A percentile compares a stretch with the other conserved stretches of the same genome.
phyloP scores from a whole-genome alignment of 1,140 invertebrate genomes.

The Tribolium castaneum region DNA sequence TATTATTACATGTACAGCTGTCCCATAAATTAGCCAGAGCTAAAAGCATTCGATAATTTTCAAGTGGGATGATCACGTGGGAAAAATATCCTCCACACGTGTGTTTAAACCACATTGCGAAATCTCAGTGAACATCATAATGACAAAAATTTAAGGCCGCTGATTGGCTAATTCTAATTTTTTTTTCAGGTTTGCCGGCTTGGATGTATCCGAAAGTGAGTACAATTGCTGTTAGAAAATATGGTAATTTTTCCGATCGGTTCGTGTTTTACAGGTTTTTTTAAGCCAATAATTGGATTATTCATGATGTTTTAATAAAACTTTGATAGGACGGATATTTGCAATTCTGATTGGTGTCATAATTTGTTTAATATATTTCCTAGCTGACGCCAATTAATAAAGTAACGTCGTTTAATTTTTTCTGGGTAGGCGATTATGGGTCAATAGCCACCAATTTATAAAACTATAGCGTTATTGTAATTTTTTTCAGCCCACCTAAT shows the following conservation, averaged over 20 bases:
- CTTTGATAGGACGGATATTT: not conserved
- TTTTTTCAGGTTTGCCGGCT: not conserved
- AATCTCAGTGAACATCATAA: slow-evolving; percentile 4
- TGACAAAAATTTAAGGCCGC: not conserved
- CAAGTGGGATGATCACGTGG: slow-evolving; percentile 21
- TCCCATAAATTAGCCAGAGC: slow-evolving; percentile 3
- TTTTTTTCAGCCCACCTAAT: slow-evolving; percentile 7
- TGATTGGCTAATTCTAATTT: not conserved
- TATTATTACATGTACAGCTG: not conserved
- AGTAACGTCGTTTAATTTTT: slow-evolving; percentile 1
- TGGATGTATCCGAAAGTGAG: slow-evolving; percentile 12
- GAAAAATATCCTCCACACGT: not conserved
- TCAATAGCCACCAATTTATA: slow-evolving; percentile 11
- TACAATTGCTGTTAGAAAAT: not conserved
- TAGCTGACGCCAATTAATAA: slow-evolving; percentile 26
- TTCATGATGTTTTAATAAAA: slow-evolving; percentile 2
- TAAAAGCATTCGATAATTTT: not conserved
- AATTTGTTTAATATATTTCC: slow-evolving; percentile 14
- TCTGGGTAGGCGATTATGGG: slow-evolving; percentile 15
- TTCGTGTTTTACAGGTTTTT: not conserved
- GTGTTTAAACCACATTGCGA: slow-evolving; percentile 5
- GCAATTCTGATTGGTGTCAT: slow-evolving; percentile 8
- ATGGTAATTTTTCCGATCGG: not conserved
- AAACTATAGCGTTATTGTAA: not conserved
- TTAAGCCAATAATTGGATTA: not conserved